Conservation (phyloP, 23 tunicate genomes). For the Ascidia mentula region DNA sequence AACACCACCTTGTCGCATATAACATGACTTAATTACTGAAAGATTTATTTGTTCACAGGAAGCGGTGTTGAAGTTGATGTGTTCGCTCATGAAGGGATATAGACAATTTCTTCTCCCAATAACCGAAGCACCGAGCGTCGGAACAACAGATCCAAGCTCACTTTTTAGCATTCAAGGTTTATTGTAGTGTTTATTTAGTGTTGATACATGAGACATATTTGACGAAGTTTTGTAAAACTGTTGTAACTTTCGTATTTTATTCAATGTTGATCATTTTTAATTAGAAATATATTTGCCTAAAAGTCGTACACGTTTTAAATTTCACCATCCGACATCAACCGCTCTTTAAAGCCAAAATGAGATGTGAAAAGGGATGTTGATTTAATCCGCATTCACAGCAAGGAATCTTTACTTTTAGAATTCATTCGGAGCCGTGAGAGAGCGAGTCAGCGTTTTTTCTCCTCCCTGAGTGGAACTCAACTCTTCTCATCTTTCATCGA, state of each 20-base stretch:
- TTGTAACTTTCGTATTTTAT: too few species aligned
- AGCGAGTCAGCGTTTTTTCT: conserved; percentile 69
- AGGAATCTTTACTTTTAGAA: conserved; percentile 37
- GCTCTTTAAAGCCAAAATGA: too few species aligned
- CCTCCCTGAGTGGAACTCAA: conserved; percentile 58
- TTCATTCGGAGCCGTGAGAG: conserved; percentile 72
- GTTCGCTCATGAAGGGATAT: conserved; percentile 73
- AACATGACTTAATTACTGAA: too few species aligned
- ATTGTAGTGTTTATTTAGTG: too few species aligned
- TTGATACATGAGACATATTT: too few species aligned
- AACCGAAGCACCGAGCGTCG: conserved; percentile 64
- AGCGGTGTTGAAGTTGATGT: conserved; percentile 76
- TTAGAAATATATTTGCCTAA: too few species aligned
- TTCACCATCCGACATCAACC: too few species aligned
- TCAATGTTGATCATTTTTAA: too few species aligned
- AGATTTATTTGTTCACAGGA: conserved; percentile 52
- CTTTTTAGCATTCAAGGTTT: conserved; percentile 94
- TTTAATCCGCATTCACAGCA: conserved; percentile 88
- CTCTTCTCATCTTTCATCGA: conserved; percentile 83
- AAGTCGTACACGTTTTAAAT: too few species aligned
- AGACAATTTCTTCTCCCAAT: conserved; percentile 81
- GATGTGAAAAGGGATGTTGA: too few species aligned
- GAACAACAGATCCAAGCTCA: conserved; percentile 89
- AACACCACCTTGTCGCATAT: too few species aligned
- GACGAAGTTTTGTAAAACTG: too few species aligned